These are phyloP conservation scores for Apogon talboti DNA, from an alignment of 2,797 vertebrate genomes.

Conservation along the genomic window DNA sequence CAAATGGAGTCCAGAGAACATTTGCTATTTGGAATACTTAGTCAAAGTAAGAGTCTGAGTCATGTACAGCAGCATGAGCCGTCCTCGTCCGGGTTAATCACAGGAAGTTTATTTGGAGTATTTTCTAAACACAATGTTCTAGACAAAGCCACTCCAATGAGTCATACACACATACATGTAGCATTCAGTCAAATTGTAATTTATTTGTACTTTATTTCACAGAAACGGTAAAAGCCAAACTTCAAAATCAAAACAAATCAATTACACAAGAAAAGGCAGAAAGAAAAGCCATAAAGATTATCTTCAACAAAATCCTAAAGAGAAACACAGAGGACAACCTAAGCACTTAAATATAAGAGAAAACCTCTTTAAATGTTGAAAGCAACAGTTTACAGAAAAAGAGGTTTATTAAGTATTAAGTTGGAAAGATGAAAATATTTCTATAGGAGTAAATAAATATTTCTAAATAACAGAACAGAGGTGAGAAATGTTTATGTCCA, in stretches of 20 bases:
- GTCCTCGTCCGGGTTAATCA: conserved; percentile 25
- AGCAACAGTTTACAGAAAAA: too few species aligned
- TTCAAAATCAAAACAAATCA: background rate
- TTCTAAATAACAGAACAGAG: too few species aligned
- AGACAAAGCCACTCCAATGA: conserved; percentile 24
- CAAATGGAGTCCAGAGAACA: conserved; percentile 52
- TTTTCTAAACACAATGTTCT: conserved; percentile 4
- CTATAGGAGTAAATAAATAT: too few species aligned
- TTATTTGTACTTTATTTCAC: background rate
- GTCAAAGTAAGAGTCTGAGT: conserved; percentile 47
- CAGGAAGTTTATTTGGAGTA: conserved; percentile 25
- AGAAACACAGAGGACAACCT: background rate
- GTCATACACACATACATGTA: conserved; percentile 10
- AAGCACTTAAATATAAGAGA: background rate
- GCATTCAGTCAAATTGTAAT: conserved; percentile 22
- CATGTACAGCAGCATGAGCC: conserved; percentile 28
- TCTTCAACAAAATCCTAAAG: background rate
- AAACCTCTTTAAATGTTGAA: too few species aligned
- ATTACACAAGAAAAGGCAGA: background rate
- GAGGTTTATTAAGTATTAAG: too few species aligned
- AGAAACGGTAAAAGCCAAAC: conserved; percentile 3
- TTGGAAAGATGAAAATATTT: too few species aligned
- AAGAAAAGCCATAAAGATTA: background rate
- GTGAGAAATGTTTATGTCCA: too few species aligned
- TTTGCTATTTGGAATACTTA: conserved; percentile 47